phyloP scores from a whole-genome alignment of 2,797 vertebrate genomes.

The Sorex maritimensis region DNA sequence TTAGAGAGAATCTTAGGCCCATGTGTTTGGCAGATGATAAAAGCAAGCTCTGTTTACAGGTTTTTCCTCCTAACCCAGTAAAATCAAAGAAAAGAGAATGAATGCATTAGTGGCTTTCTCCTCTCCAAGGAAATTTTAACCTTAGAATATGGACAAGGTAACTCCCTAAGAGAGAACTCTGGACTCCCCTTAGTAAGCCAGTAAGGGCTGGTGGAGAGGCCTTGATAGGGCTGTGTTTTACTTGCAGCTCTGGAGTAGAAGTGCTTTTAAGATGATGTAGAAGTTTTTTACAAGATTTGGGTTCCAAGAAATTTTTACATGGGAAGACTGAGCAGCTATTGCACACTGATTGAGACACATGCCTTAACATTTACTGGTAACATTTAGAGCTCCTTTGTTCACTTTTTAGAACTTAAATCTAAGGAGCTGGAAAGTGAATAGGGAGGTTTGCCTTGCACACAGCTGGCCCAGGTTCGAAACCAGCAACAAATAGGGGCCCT shows the following conservation, averaged over 20 bases:
- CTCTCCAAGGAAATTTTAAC: constrained; percentile 58
- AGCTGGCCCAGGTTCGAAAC: too few species aligned
- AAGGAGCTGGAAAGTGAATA: too few species aligned
- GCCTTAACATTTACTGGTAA: neutral
- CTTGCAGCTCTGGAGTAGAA: constrained; percentile 23
- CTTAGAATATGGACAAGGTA: constrained; percentile 4
- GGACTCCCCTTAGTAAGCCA: constrained; percentile 18
- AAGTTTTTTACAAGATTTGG: constrained; percentile 59
- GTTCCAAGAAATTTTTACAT: constrained; percentile 24
- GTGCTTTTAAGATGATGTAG: constrained; percentile 69
- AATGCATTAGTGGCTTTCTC: constrained; percentile 25
- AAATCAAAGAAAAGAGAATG: constrained; percentile 80
- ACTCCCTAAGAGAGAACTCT: constrained; percentile 42
- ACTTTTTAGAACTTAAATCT: neutral
- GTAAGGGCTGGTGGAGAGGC: neutral
- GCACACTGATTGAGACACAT: neutral
- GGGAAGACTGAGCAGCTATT: neutral
- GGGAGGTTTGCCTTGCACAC: too few species aligned
- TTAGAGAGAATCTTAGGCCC: constrained; percentile 57
- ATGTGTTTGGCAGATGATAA: constrained; percentile 85
- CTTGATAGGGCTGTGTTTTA: constrained; percentile 60
- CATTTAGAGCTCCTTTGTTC: neutral
- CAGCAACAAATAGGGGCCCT: too few species aligned
- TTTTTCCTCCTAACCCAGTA: constrained; percentile 85
- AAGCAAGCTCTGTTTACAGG: constrained; percentile 86